Conservation (phyloP, 2,113 vertebrate species). For the Salvelinus namaycush region DNA sequence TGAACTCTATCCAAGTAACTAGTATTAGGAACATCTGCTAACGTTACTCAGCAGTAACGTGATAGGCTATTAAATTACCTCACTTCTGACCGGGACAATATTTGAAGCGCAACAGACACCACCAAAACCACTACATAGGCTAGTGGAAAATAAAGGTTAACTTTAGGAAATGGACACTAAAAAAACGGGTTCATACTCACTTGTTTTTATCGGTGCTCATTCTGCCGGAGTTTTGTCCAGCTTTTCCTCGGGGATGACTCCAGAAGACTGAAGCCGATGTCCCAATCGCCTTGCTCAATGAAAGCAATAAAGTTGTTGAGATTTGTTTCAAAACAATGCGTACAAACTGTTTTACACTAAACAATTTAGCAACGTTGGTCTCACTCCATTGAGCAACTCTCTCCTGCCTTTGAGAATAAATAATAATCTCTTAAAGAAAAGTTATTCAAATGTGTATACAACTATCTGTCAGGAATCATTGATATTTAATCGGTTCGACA, state of each 20-base stretch:
- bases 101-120: conserved; percentile 2
- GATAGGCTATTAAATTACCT: conserved; percentile 13
- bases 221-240: conserved; percentile 22
- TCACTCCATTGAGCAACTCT: not conserved
- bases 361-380: not conserved
- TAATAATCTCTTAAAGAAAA: not conserved
- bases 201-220: conserved; percentile 76
- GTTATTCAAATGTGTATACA: not conserved
- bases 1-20: not conserved
- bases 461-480: conserved; percentile 38
- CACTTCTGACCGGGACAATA: conserved; percentile 12
- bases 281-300: conserved; percentile 9
- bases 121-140: not conserved
- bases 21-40: not conserved
- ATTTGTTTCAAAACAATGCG: not conserved
- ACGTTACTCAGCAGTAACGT: not conserved
- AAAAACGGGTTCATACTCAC: conserved; percentile 61
- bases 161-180: not conserved
- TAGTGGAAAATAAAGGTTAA: not conserved
- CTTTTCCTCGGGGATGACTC: conserved; percentile 3
- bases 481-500: conserved; percentile 30
- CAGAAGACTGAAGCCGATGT: conserved; percentile 3
- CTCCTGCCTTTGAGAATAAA: not conserved
- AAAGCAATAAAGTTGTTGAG: not conserved
- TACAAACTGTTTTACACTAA: not conserved